phyloP scores from a whole-genome alignment of 2,888 invertebrate genomes.

The Galerucella pusilla region DNA sequence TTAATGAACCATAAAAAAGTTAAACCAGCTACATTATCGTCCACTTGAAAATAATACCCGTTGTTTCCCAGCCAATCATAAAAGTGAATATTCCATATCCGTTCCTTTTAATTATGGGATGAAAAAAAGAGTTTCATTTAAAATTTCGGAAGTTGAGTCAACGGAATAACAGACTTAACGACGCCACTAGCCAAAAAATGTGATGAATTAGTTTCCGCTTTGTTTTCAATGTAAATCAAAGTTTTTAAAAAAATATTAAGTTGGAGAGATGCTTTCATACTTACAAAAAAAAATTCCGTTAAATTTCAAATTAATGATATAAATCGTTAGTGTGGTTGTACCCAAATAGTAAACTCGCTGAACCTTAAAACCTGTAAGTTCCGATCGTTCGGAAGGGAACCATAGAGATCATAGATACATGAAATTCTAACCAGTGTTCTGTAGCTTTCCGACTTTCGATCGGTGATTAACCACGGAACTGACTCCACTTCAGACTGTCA shows the following conservation, averaged over 20 bases:
- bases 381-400: no score
- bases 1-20: slow-evolving; percentile 17
- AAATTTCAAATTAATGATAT: no score
- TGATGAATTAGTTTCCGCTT: slow-evolving; percentile 15
- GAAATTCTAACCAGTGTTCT: no score
- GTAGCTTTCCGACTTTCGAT: no score
- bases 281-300: no score
- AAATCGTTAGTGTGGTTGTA: no score
- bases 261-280: background rate
- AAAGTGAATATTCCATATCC: slow-evolving; percentile 5
- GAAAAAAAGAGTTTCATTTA: slow-evolving; percentile 9
- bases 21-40: slow-evolving; percentile 13
- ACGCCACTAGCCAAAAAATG: background rate
- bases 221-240: slow-evolving; percentile 1
- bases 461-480: no score
- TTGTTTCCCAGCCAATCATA: slow-evolving; percentile 4
- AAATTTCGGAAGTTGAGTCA: slow-evolving; percentile 19
- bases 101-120: slow-evolving; percentile 15
- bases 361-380: no score
- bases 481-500: no score
- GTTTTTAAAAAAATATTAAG: background rate
- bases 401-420: no score
- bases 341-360: no score
- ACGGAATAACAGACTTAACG: slow-evolving; percentile 17
- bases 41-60: slow-evolving; percentile 11